Evolutionary conservation across 2,113 vertebrate species (phyloP).

Genomic region (Oreamnos americanus): DNA sequence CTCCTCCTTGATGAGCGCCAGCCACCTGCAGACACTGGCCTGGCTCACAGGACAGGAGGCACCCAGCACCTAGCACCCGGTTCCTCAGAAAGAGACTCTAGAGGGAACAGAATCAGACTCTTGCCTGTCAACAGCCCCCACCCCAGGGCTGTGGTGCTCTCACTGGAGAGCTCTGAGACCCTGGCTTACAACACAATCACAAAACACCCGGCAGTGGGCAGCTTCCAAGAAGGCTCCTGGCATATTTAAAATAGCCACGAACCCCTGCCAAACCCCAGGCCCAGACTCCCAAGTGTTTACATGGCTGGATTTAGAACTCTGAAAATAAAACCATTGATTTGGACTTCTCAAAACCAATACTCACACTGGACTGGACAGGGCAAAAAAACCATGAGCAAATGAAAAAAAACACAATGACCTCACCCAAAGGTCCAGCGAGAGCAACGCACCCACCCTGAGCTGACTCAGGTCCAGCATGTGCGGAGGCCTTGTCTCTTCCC

Average conservation of each 20-base stretch:
- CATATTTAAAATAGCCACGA: not conserved
- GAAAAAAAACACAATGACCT: not conserved
- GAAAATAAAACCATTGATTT: slow-evolving; percentile 30
- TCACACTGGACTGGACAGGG: not conserved
- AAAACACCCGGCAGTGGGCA: not conserved
- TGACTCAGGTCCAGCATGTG: rapidly evolving
- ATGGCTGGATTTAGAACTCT: not conserved
- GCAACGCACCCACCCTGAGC: rapidly evolving
- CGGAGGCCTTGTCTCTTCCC: not conserved
- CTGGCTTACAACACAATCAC: not conserved
- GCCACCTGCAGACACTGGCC: not conserved
- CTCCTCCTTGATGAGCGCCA: rapidly evolving
- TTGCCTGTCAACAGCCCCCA: not conserved
- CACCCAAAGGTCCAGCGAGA: not conserved
- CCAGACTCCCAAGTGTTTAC: not conserved
- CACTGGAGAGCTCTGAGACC: not conserved
- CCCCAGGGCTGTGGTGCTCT: not conserved
- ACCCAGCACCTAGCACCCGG: not conserved
- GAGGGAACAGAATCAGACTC: not conserved
- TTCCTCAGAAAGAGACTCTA: not conserved
- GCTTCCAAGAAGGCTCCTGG: not conserved
- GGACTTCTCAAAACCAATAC: not conserved
- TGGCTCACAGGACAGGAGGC: not conserved
- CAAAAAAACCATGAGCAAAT: not conserved
- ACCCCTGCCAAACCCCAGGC: not conserved